Evolutionary conservation across 2,797 vertebrate genomes (phyloP).

Genomic region (Micromesistius poutassou): DNA sequence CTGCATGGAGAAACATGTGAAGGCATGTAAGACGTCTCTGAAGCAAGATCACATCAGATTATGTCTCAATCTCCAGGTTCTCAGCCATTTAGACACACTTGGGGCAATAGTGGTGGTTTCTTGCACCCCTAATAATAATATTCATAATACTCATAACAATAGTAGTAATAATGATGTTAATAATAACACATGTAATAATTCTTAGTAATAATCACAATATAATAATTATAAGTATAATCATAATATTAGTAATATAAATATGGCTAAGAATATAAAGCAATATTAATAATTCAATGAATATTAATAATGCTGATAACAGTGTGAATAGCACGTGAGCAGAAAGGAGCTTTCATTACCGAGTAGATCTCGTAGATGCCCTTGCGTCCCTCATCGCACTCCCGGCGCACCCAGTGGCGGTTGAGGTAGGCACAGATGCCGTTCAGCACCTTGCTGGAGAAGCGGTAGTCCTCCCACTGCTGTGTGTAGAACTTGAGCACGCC

Average conservation of each 20-base stretch:
- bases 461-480: conserved; percentile 97
- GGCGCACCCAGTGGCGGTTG: conserved; percentile 97
- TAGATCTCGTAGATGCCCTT: conserved; percentile 88
- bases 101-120: too few relatives aligned
- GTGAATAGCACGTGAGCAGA: background rate
- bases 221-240: too few relatives aligned
- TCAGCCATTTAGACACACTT: background rate
- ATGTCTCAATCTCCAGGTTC: background rate
- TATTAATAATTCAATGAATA: too few relatives aligned
- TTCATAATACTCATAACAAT: background rate
- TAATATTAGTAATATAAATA: too few relatives aligned
- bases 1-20: conserved; percentile 56
- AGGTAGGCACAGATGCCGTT: conserved; percentile 99
- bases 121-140: too few relatives aligned
- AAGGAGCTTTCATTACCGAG: conserved; percentile 56
- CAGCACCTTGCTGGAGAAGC: conserved; percentile 96
- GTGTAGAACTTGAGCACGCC: conserved; percentile 97
- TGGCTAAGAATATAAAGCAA: too few relatives aligned
- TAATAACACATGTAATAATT: background rate
- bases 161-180: too few relatives aligned
- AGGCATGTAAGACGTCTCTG: too few relatives aligned
- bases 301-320: background rate
- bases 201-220: too few relatives aligned
- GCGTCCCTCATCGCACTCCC: conserved; percentile 95
- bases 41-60: too few relatives aligned